Base-by-base conservation (phyloP, 1,140 invertebrate genomes). In the Probaryconus sp. region DNA sequence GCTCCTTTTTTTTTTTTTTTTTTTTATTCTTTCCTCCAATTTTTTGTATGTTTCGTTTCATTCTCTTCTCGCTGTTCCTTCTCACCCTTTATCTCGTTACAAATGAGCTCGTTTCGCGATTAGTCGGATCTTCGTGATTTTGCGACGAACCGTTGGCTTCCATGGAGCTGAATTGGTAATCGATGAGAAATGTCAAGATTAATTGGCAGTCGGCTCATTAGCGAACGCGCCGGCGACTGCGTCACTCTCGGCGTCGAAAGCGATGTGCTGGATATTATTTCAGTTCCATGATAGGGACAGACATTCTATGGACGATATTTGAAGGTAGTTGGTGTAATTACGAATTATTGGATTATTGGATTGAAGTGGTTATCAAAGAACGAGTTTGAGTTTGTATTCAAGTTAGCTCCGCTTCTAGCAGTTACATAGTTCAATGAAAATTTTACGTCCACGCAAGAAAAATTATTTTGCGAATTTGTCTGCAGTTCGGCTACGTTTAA, bases 141-240 rank as follows among this genome's bases (percentile, higher is more conserved):
- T 65, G 65, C 56, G 40, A 51, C 58, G 65, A 73, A 43, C 43
- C 55, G 63, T 61, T 70, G 55, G 64, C 65, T 68, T 76, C 26
- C 38, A 65, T 69, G 63, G 61, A 75, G 28, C 64, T 40, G 47
- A 70, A 77, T 79, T 65, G 63, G 58, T 56, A 79, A 80, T 80
- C 77, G 75, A 79, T 80, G 69, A 51, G 63, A 53, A 70, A 73
- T 70, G 61, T 73, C 72, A 63, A 77, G 61, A 74, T 76, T 80
- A 79, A 80, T 80, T 80, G 79, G 74, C 58, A 75, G 76, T 58
- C 61, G 74, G 65, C 72, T 80, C 79, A 78, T 79, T 79, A 77
- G 76, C 71, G 74, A 68, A 71, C 63, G 68, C 68, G 63, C 50
- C 42, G 68, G 38, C 56, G 63, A 68, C 71, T 74, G 40, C 58